These are phyloP conservation scores for Muntiacus muntjak DNA, from an alignment of 2,113 vertebrate species.

Conservation along the genomic window DNA sequence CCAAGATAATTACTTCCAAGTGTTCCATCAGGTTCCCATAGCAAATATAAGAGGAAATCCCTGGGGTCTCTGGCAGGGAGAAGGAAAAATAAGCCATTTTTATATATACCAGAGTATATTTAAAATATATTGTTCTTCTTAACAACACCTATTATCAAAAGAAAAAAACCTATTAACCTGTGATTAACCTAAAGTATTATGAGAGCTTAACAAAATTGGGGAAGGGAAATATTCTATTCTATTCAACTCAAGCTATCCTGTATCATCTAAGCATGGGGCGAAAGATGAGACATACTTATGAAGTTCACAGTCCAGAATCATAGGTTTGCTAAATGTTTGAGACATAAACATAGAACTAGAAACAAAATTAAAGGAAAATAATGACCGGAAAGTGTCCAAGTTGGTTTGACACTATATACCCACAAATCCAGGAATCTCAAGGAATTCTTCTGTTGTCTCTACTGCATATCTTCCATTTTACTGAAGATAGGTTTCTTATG, in stretches of 20 bases:
- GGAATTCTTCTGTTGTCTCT: background rate
- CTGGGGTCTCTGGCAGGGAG: background rate
- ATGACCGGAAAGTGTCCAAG: background rate
- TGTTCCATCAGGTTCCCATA: background rate
- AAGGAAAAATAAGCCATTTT: background rate
- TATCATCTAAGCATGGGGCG: background rate
- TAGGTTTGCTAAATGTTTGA: background rate
- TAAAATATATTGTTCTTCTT: background rate
- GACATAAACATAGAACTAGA: background rate
- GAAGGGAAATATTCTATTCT: background rate
- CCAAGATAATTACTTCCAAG: background rate
- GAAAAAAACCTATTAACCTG: background rate
- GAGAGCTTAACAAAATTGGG: background rate
- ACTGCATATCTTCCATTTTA: background rate
- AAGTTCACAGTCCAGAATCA: background rate
- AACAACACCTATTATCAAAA: background rate
- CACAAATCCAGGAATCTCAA: background rate
- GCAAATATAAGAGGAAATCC: background rate
- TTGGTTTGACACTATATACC: background rate
- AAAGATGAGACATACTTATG: background rate
- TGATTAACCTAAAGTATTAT: background rate
- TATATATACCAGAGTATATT: background rate
- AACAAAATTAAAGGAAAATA: background rate
- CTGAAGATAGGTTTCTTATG: background rate
- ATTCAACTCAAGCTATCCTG: background rate